phyloP scores from a whole-genome alignment of 2,113 vertebrate genomes.

The Verasper variegatus region DNA sequence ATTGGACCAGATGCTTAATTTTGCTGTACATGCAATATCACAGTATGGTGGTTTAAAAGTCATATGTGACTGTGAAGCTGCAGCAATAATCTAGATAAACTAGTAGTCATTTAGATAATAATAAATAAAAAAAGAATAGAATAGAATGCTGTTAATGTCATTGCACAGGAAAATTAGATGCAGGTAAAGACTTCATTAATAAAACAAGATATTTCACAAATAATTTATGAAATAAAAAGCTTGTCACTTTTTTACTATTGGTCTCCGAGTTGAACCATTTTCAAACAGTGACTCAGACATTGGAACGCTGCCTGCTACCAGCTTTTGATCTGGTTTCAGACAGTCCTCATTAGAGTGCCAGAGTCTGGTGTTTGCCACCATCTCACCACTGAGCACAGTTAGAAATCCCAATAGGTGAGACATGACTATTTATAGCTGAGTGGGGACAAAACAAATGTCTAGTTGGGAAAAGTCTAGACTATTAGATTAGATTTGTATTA shows the following conservation, averaged over 20 bases:
- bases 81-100: not conserved
- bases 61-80: not conserved
- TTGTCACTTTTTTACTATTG: not conserved
- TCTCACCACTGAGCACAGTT: conserved; percentile 37
- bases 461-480: not conserved
- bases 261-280: conserved; percentile 9
- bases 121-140: too few species aligned
- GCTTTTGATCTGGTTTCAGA: conserved; percentile 39
- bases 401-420: conserved; percentile 34
- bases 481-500: not conserved
- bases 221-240: not conserved
- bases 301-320: not conserved
- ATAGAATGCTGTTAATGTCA: too few species aligned
- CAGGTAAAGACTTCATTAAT: not conserved
- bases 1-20: not conserved
- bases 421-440: conserved; percentile 55
- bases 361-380: conserved; percentile 15
- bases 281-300: conserved; percentile 22
- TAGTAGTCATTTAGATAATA: too few species aligned
- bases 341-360: conserved; percentile 51
- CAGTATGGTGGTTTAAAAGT: not conserved
- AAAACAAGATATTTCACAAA: not conserved
- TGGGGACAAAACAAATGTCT: conserved; percentile 37
- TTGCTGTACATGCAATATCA: not conserved
- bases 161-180: too few species aligned